Evolutionary conservation across 1,140 invertebrate species (phyloP), one percentile per base, ranked within the genome.

Genomic region (Drosophila tsacasi): DNA sequence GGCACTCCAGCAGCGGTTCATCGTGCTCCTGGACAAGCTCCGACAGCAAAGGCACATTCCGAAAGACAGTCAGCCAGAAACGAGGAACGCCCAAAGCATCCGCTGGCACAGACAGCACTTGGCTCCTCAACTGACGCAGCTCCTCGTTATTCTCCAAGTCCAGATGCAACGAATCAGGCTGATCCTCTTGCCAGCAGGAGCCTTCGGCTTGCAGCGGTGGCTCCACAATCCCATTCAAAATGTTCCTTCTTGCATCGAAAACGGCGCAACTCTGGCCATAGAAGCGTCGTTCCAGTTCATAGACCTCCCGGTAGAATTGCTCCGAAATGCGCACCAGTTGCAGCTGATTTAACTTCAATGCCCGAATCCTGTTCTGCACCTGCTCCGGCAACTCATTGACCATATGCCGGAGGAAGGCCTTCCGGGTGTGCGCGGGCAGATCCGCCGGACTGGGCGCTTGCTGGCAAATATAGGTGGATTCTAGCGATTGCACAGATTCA

Each of bases 21-120:
- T 99, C 99, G 91, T 98, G 96, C 77, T 98, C 97, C 92, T 98
- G 96, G 63, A 98, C 96, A 96, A 98, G 97, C 82, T 99, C 98
- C 64, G 96, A 95, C 40, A 99, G 94, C 91, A 98, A 95, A 25
- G 96, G 96, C 19, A 98, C 97, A 94, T 98, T 99, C 85, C 97
- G 98, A 93, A 99, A 98, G 87, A 98, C 97, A 7, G 97, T 98
- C 62, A 99, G 94, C 99, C 99, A 99, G 94, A 99, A 99, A 39
- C 98, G 96, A 1, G 98, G 98, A 93, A 99, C 96, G 17, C 99
- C 99, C 92, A 96, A 96, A 0, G 95, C 93, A 91, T 97, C 93
- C n/a, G 93, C 91, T 0, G 85, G 71, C 32, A 80, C 90, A 72
- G 59, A 44, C 1, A 64, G 92, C 40, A 80, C 13, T 30, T 75